Evolutionary conservation across 2,113 vertebrate genomes (phyloP).

Genomic region (Odobenus rosmarus): DNA sequence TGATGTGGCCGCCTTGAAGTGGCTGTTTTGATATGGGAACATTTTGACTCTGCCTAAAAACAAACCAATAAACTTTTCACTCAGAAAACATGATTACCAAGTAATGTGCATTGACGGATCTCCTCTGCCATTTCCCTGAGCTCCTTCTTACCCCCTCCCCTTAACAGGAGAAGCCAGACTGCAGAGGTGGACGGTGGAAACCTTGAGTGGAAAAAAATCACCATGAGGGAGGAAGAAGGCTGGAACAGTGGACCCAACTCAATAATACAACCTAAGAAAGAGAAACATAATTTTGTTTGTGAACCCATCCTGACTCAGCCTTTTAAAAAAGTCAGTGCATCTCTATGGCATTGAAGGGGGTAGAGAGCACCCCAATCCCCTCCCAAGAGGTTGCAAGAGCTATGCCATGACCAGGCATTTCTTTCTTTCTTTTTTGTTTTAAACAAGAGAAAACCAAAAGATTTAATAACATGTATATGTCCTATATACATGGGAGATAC

Average conservation of each 20-base stretch:
- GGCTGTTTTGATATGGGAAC: constrained; percentile 71
- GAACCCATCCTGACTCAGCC: background rate
- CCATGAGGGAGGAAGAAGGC: background rate
- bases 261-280: background rate
- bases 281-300: background rate
- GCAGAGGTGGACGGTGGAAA: background rate
- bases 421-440: background rate
- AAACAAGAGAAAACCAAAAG: background rate
- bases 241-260: background rate
- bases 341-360: background rate
- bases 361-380: background rate
- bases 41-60: constrained; percentile 67
- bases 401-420: background rate
- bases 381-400: background rate
- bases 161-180: background rate
- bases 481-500: background rate
- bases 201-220: background rate
- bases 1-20: constrained; percentile 69
- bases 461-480: background rate
- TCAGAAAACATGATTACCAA: constrained; percentile 3
- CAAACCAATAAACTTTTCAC: constrained; percentile 51
- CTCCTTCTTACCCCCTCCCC: background rate
- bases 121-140: background rate
- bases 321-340: background rate
- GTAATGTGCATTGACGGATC: background rate